Conservation (phyloP, 2,113 vertebrate species). For the Spheniscus mendiculus region DNA sequence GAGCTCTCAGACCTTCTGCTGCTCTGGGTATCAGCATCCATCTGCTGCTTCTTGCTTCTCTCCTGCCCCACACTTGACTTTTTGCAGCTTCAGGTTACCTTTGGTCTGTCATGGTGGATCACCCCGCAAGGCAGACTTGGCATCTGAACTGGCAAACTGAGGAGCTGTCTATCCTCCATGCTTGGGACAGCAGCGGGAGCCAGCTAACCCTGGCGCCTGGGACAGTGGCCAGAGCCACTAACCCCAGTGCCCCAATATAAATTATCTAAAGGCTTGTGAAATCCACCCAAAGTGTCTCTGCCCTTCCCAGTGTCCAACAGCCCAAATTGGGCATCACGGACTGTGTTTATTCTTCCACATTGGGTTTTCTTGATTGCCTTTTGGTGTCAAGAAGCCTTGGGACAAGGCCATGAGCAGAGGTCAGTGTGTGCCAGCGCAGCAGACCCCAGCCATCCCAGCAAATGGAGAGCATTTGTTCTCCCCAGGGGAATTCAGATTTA, state of each 20-base stretch:
- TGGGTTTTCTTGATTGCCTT: background rate
- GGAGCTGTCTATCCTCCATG: background rate
- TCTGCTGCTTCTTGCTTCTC: background rate
- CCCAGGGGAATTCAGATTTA: background rate
- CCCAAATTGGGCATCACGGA: background rate
- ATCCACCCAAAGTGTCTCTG: constrained; percentile 1
- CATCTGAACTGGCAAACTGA: background rate
- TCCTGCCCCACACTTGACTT: background rate
- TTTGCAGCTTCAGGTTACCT: background rate
- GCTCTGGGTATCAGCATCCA: rapidly evolving
- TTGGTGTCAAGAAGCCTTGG: constrained; percentile 1
- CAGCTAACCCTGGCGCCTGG: background rate
- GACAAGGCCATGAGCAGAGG: background rate
- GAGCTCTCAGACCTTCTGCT: background rate
- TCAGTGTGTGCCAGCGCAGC: background rate
- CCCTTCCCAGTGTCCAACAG: background rate
- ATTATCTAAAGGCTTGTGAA: constrained; percentile 33
- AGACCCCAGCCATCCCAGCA: background rate
- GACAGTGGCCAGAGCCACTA: background rate
- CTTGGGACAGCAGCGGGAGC: background rate
- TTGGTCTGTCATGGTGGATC: background rate
- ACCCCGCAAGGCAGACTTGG: background rate
- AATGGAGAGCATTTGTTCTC: background rate
- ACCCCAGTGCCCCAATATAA: background rate
- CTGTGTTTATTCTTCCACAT: background rate